phyloP scores from a whole-genome alignment of 2,113 vertebrate species.

The Mesocricetus auratus region DNA sequence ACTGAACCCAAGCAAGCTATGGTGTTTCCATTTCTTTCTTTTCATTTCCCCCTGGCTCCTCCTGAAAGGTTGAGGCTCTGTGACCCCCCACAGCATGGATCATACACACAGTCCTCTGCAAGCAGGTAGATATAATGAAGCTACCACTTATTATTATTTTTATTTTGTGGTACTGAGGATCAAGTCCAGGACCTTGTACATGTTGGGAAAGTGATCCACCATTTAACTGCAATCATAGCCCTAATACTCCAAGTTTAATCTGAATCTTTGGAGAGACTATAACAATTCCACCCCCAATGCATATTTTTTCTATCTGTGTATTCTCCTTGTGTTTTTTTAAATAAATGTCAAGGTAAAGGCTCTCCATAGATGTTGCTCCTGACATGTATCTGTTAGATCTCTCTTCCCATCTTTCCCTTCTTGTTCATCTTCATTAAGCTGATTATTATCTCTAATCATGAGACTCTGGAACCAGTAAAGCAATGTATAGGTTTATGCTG shows the following conservation, averaged over 20 bases:
- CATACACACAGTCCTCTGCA: neutral
- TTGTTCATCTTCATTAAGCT: neutral
- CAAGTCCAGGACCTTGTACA: neutral
- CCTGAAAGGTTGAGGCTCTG: neutral
- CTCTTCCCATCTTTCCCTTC: neutral
- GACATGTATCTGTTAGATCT: too few species aligned
- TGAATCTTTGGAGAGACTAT: neutral
- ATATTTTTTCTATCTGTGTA: neutral
- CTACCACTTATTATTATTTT: neutral
- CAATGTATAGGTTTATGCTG: neutral
- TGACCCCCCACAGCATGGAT: neutral
- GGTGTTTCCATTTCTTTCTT: too few species aligned
- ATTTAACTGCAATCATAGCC: neutral
- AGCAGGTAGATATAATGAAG: neutral
- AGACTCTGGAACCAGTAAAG: neutral
- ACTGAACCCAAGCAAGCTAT: neutral
- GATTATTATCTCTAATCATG: neutral
- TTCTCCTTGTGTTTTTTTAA: neutral
- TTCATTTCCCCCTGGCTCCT: neutral
- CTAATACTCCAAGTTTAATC: neutral
- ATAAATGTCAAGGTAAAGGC: neutral
- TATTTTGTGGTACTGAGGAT: neutral
- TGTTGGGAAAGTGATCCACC: neutral
- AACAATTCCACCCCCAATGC: neutral
- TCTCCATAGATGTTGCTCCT: neutral